Evolutionary conservation across 2,888 invertebrate species (phyloP), one percentile per base, ranked within the genome.

Genomic region (Reticulitermes lucifugus): DNA sequence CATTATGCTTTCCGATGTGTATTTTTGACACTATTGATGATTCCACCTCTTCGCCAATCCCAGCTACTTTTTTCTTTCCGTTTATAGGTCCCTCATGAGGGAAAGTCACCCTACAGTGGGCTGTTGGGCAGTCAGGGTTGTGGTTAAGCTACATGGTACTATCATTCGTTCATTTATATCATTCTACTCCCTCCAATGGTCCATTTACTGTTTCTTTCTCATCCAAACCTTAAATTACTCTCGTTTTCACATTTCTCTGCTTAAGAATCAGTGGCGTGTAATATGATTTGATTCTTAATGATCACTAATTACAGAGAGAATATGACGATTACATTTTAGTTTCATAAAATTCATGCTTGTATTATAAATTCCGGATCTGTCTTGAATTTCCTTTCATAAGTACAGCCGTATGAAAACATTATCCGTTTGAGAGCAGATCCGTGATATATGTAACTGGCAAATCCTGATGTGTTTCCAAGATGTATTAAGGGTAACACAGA

Each of bases 161-260:
- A 65, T 65, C 65, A 65, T 65, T 65, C 65, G n/a, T n/a, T 65
- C 65, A 25, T 65, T 65, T 65, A 65, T 65, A 25, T 65, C 65
- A 65, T 25, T 65, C 25, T 65, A n/a, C 65, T 12, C 65, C 65
- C 14, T 65, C 12, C 65, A 5, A 7, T 65, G 7, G 6, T 35
- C 65, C n/a, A 9, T 65, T 65, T 65, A n/a, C 6, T 25, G 14
- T n/a, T n/a, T 65, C 65, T 65, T 25, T n/a, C 25, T 65, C 65
- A 65, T 25, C 65, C 65, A 65, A 65, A 25, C 65, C 25, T 65
- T n/a, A 65, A 65, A n/a, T n/a, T 65, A 3, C 65, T 65, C 65
- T 25, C 65, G 65, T 25, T 65, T 65, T 65, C 65, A 25, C 65
- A 25, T 25, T n/a, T 65, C 25, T 65, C 25, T 25, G 6, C 65